Evolutionary conservation across 1,140 invertebrate genomes (phyloP).

Genomic region (roundworm (Caenorhabditis elegans)): DNA sequence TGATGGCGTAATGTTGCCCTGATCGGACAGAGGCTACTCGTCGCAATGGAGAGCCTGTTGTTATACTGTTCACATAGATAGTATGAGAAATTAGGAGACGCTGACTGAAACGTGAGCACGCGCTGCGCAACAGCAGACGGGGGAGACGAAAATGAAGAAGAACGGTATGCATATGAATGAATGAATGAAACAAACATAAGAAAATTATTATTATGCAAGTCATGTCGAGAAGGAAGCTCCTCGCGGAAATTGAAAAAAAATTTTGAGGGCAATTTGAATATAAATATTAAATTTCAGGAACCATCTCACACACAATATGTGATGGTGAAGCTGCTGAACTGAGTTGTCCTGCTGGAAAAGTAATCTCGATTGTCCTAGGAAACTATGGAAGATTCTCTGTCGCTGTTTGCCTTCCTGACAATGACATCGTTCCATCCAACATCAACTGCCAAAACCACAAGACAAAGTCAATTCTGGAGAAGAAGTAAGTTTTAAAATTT

Average conservation of each 20-base stretch:
- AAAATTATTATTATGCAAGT: slow-evolving; percentile 12
- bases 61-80: slow-evolving; percentile 1
- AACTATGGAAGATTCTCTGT: slow-evolving; percentile 31
- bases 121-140: slow-evolving; percentile 21
- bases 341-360: slow-evolving; percentile 16
- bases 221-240: not conserved
- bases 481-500: slow-evolving; percentile 32
- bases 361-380: slow-evolving; percentile 23
- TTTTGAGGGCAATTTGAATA: not conserved
- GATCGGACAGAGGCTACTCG: not conserved
- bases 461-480: not conserved
- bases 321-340: slow-evolving; percentile 10
- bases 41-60: slow-evolving; percentile 24
- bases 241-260: not conserved
- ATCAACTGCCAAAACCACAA: slow-evolving; percentile 9
- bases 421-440: not conserved
- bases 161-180: slow-evolving; percentile 19
- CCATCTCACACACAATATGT: not conserved
- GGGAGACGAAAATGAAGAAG: not conserved
- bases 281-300: not conserved
- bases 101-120: slow-evolving; percentile 19
- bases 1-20: not conserved
- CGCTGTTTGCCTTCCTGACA: not conserved
- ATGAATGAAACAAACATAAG: slow-evolving; percentile 11
- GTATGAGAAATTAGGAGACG: not conserved